Conservation (phyloP, 1,140 invertebrate species). For the Teleogryllus occipitalis region DNA sequence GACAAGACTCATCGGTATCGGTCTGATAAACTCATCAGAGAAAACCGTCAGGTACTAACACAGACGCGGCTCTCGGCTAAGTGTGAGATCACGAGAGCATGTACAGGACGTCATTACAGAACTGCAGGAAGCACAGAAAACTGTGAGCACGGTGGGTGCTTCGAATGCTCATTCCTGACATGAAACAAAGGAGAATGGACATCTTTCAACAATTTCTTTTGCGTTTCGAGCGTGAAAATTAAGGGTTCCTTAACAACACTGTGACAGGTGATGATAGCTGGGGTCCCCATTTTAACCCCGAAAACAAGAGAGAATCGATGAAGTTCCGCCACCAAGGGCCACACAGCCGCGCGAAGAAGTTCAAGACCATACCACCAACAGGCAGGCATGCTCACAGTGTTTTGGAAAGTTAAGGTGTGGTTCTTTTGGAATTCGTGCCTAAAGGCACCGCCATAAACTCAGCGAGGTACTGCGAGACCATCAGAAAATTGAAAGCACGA, state of each 20-base stretch:
- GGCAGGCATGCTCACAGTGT: constrained; percentile 1
- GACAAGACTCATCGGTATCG: constrained; percentile 6
- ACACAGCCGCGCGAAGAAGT: background rate
- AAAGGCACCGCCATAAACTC: constrained; percentile 12
- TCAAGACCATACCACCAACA: too few relatives aligned
- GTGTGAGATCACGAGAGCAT: background rate
- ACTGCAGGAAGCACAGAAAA: background rate
- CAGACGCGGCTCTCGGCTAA: background rate
- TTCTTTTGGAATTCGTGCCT: constrained; percentile 4
- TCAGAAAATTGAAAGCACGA: constrained; percentile 12
- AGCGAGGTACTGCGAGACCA: constrained; percentile 11
- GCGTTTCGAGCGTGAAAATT: constrained; percentile 7
- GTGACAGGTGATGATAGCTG: constrained; percentile 14
- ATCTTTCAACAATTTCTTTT: background rate
- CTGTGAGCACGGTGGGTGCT: background rate
- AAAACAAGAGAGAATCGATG: constrained; percentile 13
- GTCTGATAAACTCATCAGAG: background rate
- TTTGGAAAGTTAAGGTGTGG: background rate
- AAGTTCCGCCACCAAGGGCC: constrained; percentile 7
- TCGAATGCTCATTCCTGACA: background rate
- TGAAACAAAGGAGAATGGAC: constrained; percentile 1
- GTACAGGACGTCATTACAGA: background rate
- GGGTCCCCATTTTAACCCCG: constrained; percentile 9
- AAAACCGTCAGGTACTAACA: background rate
- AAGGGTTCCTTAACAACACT: constrained; percentile 15